Evolutionary conservation across 2,113 vertebrate species (phyloP).

Genomic region (Anguilla rostrata): DNA sequence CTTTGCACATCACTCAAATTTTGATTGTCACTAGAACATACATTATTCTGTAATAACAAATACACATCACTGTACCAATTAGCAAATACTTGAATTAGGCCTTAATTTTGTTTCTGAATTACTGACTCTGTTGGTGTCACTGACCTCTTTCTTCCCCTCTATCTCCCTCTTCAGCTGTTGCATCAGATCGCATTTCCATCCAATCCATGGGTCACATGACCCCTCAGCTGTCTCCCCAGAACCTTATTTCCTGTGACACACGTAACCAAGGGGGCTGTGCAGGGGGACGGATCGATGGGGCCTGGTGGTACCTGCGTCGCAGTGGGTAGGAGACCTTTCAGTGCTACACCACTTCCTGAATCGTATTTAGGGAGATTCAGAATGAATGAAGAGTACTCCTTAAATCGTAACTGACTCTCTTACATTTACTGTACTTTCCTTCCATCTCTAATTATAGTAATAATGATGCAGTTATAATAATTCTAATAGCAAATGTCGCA

Average conservation of each 20-base stretch:
- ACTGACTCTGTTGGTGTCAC: background rate
- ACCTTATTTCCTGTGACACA: slow-evolving; percentile 91
- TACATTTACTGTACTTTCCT: too few species aligned
- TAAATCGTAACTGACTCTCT: too few species aligned
- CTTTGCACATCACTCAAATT: background rate
- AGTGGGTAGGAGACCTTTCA: slow-evolving; percentile 73
- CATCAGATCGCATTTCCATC: slow-evolving; percentile 93
- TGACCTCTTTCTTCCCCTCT: background rate
- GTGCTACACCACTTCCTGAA: background rate
- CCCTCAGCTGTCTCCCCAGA: slow-evolving; percentile 88
- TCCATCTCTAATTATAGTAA: too few species aligned
- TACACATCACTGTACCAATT: too few species aligned
- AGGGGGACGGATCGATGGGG: slow-evolving; percentile 84
- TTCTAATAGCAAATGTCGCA: too few species aligned
- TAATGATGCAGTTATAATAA: too few species aligned
- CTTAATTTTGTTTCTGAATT: background rate
- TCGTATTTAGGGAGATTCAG: background rate
- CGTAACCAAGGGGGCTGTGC: slow-evolving; percentile 87
- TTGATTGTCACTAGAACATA: too few species aligned
- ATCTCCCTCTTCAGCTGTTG: slow-evolving; percentile 73
- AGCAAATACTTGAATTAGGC: background rate
- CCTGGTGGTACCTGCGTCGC: slow-evolving; percentile 93
- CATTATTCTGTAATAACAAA: too few species aligned
- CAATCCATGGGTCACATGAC: slow-evolving; percentile 99
- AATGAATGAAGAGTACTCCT: too few species aligned